These are phyloP conservation scores for Sapayoa aenigma DNA, from an alignment of 2,113 vertebrate genomes.

Conservation along the genomic window DNA sequence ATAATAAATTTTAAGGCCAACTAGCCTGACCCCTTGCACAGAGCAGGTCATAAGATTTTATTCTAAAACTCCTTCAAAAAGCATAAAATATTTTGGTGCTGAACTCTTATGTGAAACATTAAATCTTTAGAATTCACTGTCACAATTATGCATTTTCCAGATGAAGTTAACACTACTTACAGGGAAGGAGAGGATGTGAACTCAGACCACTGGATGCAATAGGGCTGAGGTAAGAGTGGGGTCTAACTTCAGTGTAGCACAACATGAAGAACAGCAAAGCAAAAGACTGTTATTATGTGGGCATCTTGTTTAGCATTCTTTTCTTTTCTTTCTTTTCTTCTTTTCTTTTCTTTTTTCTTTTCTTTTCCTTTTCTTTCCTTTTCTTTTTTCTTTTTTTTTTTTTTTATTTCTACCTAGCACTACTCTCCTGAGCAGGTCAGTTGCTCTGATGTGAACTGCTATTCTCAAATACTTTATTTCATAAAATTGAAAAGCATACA, in stretches of 20 bases:
- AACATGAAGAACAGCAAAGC: neutral
- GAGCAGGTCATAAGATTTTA: neutral
- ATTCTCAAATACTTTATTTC: neutral
- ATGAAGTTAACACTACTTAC: neutral
- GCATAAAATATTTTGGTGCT: neutral
- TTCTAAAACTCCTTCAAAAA: neutral
- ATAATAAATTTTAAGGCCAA: neutral
- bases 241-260: neutral
- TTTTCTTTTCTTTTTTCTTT: neutral
- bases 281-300: neutral
- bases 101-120: neutral
- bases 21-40: neutral
- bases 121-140: neutral
- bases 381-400: neutral
- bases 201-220: neutral
- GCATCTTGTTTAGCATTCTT: neutral
- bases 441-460: neutral
- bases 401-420: neutral
- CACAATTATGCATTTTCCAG: neutral
- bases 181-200: neutral
- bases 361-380: no score
- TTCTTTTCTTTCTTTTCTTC: neutral
- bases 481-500: neutral
- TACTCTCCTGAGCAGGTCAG: neutral
- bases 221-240: neutral